A percentile compares a stretch with the other conserved stretches of the same genome.
phyloP scores from a whole-genome alignment of 92 coral and sea anemone genomes.

The Zoanthus solanderi region DNA sequence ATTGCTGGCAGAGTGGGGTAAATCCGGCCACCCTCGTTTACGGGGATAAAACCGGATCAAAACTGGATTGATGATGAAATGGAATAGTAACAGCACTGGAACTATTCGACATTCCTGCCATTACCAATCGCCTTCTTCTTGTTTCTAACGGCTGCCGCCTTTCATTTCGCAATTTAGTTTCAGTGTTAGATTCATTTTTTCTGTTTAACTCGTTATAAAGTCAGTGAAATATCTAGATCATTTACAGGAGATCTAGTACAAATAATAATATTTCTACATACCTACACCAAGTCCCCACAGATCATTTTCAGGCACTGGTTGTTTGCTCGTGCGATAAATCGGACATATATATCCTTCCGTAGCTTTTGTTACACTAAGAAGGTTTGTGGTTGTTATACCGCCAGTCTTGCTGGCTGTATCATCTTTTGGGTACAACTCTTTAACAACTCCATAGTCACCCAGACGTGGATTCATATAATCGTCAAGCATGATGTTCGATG shows the following conservation, averaged over 20 bases:
- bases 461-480: conserved; percentile 36
- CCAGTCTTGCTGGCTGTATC: conserved; percentile 16
- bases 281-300: conserved; percentile 49
- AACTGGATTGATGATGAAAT: too few species aligned
- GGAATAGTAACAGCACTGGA: too few species aligned
- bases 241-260: neutral
- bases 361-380: conserved; percentile 13
- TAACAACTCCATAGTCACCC: conserved; percentile 38
- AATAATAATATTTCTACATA: neutral
- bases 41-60: too few species aligned
- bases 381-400: conserved; percentile 1
- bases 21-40: too few species aligned
- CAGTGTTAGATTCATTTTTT: too few species aligned
- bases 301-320: conserved; percentile 22
- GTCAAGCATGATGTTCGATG: conserved; percentile 20
- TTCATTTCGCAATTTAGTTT: too few species aligned
- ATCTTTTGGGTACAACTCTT: conserved; percentile 9
- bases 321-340: neutral
- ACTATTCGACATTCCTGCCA: too few species aligned
- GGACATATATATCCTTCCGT: conserved; percentile 47
- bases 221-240: neutral
- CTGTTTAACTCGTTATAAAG: too few species aligned
- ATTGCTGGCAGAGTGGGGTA: too few species aligned
- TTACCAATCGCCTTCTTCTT: too few species aligned
- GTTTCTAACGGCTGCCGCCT: too few species aligned